phyloP scores from a whole-genome alignment of 2,888 invertebrate species.

The Hydraecia micacea region DNA sequence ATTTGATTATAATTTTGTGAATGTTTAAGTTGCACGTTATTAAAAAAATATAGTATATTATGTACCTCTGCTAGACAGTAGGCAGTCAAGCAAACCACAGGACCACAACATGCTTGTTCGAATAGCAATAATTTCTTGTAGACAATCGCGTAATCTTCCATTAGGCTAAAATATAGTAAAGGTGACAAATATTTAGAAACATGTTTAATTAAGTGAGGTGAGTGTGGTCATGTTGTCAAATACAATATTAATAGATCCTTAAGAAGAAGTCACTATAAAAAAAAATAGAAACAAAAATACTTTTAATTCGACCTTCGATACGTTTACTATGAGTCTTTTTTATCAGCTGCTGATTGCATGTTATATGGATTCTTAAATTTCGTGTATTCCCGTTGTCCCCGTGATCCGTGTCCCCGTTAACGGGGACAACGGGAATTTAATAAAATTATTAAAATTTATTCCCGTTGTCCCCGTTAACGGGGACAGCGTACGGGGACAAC shows the following conservation, averaged over 20 bases:
- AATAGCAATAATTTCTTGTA: constrained; percentile 78
- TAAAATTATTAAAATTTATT: too few relatives aligned
- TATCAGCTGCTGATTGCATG: background rate
- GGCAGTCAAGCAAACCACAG: constrained; percentile 76
- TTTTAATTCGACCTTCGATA: background rate
- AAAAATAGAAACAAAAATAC: too few relatives aligned
- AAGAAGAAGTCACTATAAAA: background rate
- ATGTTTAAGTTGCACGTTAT: background rate
- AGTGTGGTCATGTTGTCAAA: background rate
- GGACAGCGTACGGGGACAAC: too few relatives aligned
- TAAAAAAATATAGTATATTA: background rate
- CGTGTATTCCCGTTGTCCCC: too few relatives aligned
- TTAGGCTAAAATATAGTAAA: constrained; percentile 59
- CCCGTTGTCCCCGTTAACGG: too few relatives aligned
- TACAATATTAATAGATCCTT: background rate
- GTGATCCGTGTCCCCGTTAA: too few relatives aligned
- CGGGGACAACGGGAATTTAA: too few relatives aligned
- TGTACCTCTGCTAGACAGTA: constrained; percentile 69
- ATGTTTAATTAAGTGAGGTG: background rate
- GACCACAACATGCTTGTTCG: constrained; percentile 75
- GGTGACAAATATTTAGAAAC: background rate
- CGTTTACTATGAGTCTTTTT: background rate
- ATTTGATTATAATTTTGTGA: background rate
- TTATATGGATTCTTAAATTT: too few relatives aligned
- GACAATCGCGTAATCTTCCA: constrained; percentile 74